Conservation (phyloP, 2,113 vertebrate genomes). For the Oenanthe oenanthe region DNA sequence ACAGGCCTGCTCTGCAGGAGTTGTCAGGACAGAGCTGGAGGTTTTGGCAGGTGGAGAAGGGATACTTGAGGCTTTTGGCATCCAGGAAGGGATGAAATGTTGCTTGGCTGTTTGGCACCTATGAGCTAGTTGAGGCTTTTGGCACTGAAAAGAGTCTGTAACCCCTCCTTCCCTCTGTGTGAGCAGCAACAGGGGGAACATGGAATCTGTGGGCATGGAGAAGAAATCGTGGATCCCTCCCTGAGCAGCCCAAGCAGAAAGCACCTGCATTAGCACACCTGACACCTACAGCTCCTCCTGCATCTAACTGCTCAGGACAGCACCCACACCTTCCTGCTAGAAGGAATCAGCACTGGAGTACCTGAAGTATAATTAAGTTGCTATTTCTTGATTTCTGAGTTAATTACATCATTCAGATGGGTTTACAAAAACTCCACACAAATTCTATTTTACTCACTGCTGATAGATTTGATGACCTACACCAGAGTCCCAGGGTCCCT, state of each 20-base stretch:
- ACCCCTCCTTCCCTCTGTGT: constrained; percentile 56
- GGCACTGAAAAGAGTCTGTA: constrained; percentile 45
- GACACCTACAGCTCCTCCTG: not conserved
- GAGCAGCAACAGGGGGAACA: constrained; percentile 36
- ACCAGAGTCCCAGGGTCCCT: not conserved
- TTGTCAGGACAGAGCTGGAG: constrained; percentile 60
- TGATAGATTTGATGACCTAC: not conserved
- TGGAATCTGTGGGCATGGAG: constrained; percentile 39
- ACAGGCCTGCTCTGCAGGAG: constrained; percentile 50
- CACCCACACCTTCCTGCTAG: not conserved
- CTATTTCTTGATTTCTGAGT: not conserved
- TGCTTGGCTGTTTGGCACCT: constrained; percentile 66
- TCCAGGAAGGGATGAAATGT: constrained; percentile 62
- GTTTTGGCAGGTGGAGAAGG: constrained; percentile 60
- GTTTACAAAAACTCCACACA: not conserved
- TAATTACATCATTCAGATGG: not conserved
- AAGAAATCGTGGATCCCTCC: not conserved
- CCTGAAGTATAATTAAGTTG: not conserved
- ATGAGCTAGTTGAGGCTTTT: constrained; percentile 61
- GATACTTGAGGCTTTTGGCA: constrained; percentile 69
- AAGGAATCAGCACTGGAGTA: not conserved
- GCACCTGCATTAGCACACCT: not conserved
- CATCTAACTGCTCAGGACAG: not conserved
- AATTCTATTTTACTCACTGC: not conserved
- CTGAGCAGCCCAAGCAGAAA: not conserved